Base-by-base conservation (phyloP, 2,888 invertebrate genomes). In the Lacanobia oleracea region DNA sequence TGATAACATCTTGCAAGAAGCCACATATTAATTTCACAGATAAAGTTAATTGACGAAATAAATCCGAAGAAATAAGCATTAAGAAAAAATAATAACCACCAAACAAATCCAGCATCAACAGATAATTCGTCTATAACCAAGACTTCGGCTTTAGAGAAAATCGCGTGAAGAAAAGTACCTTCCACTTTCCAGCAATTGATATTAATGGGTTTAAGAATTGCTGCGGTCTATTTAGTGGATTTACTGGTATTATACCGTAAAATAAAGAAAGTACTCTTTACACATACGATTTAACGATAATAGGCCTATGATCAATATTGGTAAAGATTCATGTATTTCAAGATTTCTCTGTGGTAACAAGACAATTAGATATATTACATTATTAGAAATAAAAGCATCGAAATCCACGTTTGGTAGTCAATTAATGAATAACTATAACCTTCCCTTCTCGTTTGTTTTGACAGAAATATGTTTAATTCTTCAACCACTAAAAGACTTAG, bases 101-200 rank as follows among this genome's bases (percentile, higher is more conserved):
- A 0, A 33, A 48, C 43, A 27, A 61, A 69, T 27, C 50, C 27
- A 45, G 21, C 40, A 37, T 50, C 37, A 60, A 62, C 60, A 62
- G 37, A 63, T 75, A 72, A 77, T 78, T 73, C 27, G 57, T 57
- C 43, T 67, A 21, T 16, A 64, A 72, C 53, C 33, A 71, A 75
- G 65, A 60, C 56, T 70, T 77, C 56, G 54, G 62, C 79, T 85
- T 87, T 84, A 79, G 67, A 88, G 88, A 87, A 90, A 88, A 87
- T 86, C 80, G 79, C 80, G 43, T 79, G 69, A 78, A 80, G 81
- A 77, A 84, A 88, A 86, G 82, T 63, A 84, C 87, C 88, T 84
- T 88, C 88, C 68, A 90, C 90, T 91, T 91, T 91, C 91, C 83
- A 88, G 80, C 78, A 75, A 86, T 89, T 89, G 84, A 82, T 86